Base-by-base conservation (phyloP, 2,888 invertebrate genomes). In the Acrobasis repandana region DNA sequence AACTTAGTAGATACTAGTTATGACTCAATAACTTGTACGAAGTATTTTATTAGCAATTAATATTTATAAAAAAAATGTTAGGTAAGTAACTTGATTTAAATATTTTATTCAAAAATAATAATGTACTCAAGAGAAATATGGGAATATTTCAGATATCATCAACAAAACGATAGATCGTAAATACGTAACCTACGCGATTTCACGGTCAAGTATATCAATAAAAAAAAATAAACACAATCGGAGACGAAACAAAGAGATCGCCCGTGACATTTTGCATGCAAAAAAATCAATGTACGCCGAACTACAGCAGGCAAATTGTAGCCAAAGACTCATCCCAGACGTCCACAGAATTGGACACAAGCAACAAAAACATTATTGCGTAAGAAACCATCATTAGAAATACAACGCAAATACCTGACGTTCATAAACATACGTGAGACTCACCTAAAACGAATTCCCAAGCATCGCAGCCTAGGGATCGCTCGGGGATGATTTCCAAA, bases 371-470 rank as follows among this genome's bases (percentile, higher is more conserved):
- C 67, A 80, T 58, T 75, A 85, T 91, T 92, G 91, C 92, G 86
- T 91, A 91, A 92, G 90, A 80, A 71, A 68, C 73, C 69, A 78
- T 76, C 81, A 76, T 73, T 77, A 75, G 80, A 86, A 89, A 85
- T 91, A 92, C 87, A 90, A 90, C 92, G 92, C 88, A 93, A 90
- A 93, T 83, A 80, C 83, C 86, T 88, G 90, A 90, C 88, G 87
- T 90, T 86, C 83, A 85, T 85, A 89, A 88, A 88, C 86, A 86
- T 78, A 83, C 18, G 36, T 70, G 73, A 71, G 81, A 93, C 96
- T 95, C 93, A 97, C 98, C 98, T 93, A 98, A 93, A 88, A 97
- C 95, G 93, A 99, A 98, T 93, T 99, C 98, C 98, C 98, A 98
- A 94, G 97, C 96, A 92, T 98, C 98, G 90, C 98, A 97, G 92